A percentile compares a stretch with the other conserved stretches of the same genome.
These are phyloP conservation scores for Halcyon smyrnensis DNA, from an alignment of 2,797 vertebrate genomes.

Conservation along the genomic window DNA sequence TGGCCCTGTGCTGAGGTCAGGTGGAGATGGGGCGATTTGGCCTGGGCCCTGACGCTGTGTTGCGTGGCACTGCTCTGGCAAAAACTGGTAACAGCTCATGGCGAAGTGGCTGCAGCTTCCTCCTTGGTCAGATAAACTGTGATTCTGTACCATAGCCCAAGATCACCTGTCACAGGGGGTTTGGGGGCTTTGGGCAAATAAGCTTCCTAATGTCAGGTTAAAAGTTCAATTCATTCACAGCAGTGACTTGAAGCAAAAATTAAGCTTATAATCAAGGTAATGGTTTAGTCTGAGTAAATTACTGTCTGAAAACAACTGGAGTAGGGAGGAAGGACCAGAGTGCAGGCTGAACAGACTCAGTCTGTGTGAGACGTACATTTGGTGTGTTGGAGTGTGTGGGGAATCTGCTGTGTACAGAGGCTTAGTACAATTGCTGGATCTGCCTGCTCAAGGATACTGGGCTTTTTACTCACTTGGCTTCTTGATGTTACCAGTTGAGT, in stretches of 20 bases:
- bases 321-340: background rate
- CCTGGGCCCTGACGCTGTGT: background rate
- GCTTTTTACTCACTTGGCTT: background rate
- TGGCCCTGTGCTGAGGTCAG: background rate
- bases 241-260: background rate
- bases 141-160: background rate
- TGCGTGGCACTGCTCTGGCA: too few relatives aligned
- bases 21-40: accelerated
- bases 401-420: background rate
- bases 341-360: background rate
- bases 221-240: background rate
- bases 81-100: background rate
- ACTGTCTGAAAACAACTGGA: background rate
- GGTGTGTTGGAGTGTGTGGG: background rate
- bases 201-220: background rate
- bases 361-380: background rate
- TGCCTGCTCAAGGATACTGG: background rate
- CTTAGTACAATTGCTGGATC: background rate
- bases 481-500: background rate
- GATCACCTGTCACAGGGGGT: background rate
- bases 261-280: background rate
- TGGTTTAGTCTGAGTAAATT: background rate
- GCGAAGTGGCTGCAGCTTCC: background rate
- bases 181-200: background rate
- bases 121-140: background rate